Base-by-base conservation (phyloP, 35 echinoderm and acorn worm species). In the Apostichopus parvimensis region DNA sequence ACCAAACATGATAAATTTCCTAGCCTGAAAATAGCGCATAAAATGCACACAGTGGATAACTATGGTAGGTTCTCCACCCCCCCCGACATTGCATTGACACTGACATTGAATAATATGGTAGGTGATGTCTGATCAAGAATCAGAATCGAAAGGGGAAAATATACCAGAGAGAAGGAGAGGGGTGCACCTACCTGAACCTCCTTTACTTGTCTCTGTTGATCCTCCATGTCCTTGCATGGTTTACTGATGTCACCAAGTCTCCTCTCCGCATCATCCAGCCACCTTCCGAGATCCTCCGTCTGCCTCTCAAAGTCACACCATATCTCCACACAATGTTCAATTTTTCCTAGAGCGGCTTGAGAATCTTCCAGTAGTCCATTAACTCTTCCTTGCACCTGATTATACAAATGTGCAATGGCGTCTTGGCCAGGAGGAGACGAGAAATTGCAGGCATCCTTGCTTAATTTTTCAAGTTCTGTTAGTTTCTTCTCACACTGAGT, bases 251-350 rank as follows among this genome's bases (percentile, higher is more conserved):
- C 21, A 56, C 21, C 57, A 9, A 84, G 9, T 25, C 81, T 84
- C 57, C 7, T 25, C n/a, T 84, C 81, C 11, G 15, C 53, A 18
- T 59, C 81, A 22, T 84, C 81, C 12, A 84, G 55, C 81, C 81
- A 84, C 4, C 4, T 23, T 58, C 81, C 53, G 0, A 84, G 17
- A 0, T 56, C 53, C 10, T 84, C 56, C 13, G 2, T 58, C 15
- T 84, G n/a, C 6, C 55, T 84, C 58, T 59, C 81, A 84, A 84
- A 84, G n/a, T 84, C 81, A 57, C 10, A 84, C 81, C 81, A 84
- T 12, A 84, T 25, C 58, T 59, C 23, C 6, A 84, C 18, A 58
- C 81, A 84, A 3, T 84, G 81, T 24, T 84, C 54, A 54, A 84
- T 59, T 9, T 10, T 54, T 84, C 17, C 54, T 21, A 84, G n/a